Base-by-base conservation (phyloP, 1,140 invertebrate genomes). In the Drosophila kohkoa region DNA sequence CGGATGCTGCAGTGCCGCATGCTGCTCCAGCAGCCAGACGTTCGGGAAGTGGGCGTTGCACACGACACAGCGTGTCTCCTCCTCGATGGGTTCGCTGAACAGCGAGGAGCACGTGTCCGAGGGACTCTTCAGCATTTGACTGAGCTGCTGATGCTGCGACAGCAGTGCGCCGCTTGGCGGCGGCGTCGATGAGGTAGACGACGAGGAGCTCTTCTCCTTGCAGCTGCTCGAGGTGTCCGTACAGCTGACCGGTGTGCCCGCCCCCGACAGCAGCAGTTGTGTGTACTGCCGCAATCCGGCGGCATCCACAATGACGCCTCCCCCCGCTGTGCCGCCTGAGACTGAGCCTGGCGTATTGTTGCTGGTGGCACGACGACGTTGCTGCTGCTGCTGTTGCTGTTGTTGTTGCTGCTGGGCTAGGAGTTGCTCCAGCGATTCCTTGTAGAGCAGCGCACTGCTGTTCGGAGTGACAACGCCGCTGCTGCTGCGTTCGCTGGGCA, bases 11-110 rank as follows among this genome's bases (percentile, higher is more conserved):
- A 97, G 92, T 1, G 96, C 94, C 1, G 96, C 96, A 80, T 97
- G 96, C 68, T 96, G 95, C 91, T 97, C 96, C 16, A 97, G 93
- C 5, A 97, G 93, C 96, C 96, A 97, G 0, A 95, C 94, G 5
- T 96, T 96, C 10, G 96, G 96, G 82, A 97, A 97, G 6, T 95
- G 96, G 1, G 96, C 96, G 76, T 97, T 94, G 88, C 96, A 97
- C 1, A 96, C 95, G 3, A 95, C 95, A 83, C 96, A 97, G 5
- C 90, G 89, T 11, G 92, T 92, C 74, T 92, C 92, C 78, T 92
- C 92, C 75, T 92, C 92, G 41, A 92, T 92, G 43, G 91, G 78
- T n/a, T 92, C 91, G 38, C 91, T 92, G 54, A 92, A 92, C 11
- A 92, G 90, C 32, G 87, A 90, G 20, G 91, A 92, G 54, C 91